Evolutionary conservation across 2,888 invertebrate species (phyloP), one percentile per base, ranked within the genome.

Genomic region (Sialis lutaria): DNA sequence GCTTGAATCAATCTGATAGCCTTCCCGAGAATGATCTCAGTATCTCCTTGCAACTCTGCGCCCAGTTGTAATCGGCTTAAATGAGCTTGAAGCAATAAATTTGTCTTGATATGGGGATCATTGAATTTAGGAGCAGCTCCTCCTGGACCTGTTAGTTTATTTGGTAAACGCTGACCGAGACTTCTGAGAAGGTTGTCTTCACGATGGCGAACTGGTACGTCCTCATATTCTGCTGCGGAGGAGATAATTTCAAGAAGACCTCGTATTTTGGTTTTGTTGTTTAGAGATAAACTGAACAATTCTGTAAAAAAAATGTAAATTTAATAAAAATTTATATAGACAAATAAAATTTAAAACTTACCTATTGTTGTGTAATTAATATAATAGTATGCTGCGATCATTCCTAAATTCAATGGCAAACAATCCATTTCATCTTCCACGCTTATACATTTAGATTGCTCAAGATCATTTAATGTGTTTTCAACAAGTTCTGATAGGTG

Each of bases 321-420:
- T 12, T 40, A 7, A 35, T 9, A 35, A 35, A 35, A 35, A 10
- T 37, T 10, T 5, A 37, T 5, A 43, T n/a, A 10, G 5, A 8
- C 22, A 33, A n/a, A 37, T 10, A 42, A 33, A 12, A 34, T 7
- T 40, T 44, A 44, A 44, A 30, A 59, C 65, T 64, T 60, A 88
- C 88, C 88, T 49, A 98, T 98, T 0, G 98, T 99, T 0, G 96
- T 95, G 58, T 99, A 98, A 65, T 97, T 96, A 58, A 98, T 98
- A 67, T 98, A 98, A 65, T 99, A 99, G 67, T 99, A 99, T 0
- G 97, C 95, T 0, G 98, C 97, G 63, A 99, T 99, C 96, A 99
- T 98, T 60, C 98, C 98, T 61, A 99, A 69, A 72, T 99, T 99
- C 34, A 98, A 73, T 0, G 98, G 95, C 50, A 90, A 75, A 1